A percentile compares a stretch with the other conserved stretches of the same genome.
phyloP scores from a whole-genome alignment of 2,888 invertebrate species.

The Rhorus exstirpatorius region DNA sequence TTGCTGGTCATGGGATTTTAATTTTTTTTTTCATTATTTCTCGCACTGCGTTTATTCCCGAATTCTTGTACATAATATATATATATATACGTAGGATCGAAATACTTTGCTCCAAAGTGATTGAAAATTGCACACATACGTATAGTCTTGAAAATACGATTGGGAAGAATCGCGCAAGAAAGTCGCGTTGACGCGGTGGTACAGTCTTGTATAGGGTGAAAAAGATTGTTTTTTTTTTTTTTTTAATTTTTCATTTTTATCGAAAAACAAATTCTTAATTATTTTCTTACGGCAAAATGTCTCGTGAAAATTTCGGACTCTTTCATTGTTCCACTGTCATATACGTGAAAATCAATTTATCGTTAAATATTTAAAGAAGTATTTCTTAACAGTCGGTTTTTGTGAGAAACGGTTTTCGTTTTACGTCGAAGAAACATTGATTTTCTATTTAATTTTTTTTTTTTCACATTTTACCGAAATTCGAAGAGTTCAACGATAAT shows the following conservation, averaged over 20 bases:
- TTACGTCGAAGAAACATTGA: background rate
- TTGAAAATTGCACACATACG: slow-evolving; percentile 67
- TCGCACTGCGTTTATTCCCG: slow-evolving; percentile 72
- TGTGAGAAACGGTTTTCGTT: background rate
- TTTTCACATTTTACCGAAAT: too few relatives aligned
- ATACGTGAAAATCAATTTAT: too few relatives aligned
- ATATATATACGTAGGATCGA: slow-evolving; percentile 77
- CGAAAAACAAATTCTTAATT: slow-evolving; percentile 44
- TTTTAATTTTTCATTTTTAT: background rate
- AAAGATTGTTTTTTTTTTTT: slow-evolving; percentile 42
- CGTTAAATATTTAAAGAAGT: too few relatives aligned
- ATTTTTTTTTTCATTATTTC: slow-evolving; percentile 63
- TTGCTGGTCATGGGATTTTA: slow-evolving; percentile 60
- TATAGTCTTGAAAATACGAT: slow-evolving; percentile 56
- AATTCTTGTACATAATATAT: slow-evolving; percentile 79
- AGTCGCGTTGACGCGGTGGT: slow-evolving; percentile 76
- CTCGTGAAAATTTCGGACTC: slow-evolving; percentile 39
- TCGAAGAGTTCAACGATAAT: background rate
- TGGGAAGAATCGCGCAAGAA: slow-evolving; percentile 57
- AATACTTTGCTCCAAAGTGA: slow-evolving; percentile 74
- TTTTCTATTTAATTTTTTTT: background rate
- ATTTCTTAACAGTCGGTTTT: background rate
- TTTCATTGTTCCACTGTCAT: background rate
- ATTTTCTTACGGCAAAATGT: slow-evolving; percentile 32
- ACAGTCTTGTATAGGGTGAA: slow-evolving; percentile 72